Evolutionary conservation across 2,888 invertebrate genomes (phyloP), one percentile per base, ranked within the genome.

Genomic region (Pediacus dermestoides): DNA sequence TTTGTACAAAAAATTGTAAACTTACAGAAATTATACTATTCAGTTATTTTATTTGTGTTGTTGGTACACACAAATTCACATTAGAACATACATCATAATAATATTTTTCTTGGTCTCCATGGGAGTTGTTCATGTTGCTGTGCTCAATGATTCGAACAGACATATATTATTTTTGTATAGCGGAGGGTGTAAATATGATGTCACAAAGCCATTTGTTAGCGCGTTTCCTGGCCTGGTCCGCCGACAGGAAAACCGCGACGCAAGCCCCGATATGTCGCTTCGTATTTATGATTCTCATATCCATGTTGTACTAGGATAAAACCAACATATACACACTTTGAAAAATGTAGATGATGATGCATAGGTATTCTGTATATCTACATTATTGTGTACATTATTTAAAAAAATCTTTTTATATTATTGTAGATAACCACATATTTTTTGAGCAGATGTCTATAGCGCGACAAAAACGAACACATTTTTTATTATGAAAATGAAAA

Each of bases 121-220:
- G 58, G 61, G 61, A 58, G 57, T 58, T 60, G 60, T 60, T 52
- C 51, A 58, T 37, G n/a, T 37, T 47, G 46, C 51, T 54, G 64
- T 67, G 67, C 55, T 66, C 67, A 68, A 68, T 68, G 67, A 68
- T 67, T 67, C 66, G 67, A 66, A 60, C 58, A 59, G 67, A 67
- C 67, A 67, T 67, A 67, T 67, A 67, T 68, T 67, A 68, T 68
- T 68, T 68, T 67, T 67, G 23, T 23, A 23, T 23, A 23, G 64
- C 64, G 58, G 65, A 62, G 66, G 68, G 66, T 66, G 68, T 66
- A 68, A 67, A 67, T 68, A 67, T 67, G 64, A 67, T 67, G 67
- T 68, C 67, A 65, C 67, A 66, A 62, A 65, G 66, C 66, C 66
- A 67, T 68, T 68, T 66, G 67, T 67, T 67, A 66, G 63, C 63